phyloP scores from a whole-genome alignment of 1,140 invertebrate genomes.

The Drosophila obscura region DNA sequence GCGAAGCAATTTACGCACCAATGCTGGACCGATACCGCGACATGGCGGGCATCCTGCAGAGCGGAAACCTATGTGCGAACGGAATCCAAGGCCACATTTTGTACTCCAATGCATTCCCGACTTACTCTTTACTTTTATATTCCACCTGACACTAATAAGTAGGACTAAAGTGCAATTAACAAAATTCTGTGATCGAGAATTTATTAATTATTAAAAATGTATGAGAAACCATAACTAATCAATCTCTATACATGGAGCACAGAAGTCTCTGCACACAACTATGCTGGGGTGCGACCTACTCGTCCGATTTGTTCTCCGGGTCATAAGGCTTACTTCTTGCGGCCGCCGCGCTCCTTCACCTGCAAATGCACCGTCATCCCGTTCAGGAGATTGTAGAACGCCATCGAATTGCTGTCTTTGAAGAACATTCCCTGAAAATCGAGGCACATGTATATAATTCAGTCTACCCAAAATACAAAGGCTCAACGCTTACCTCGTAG shows the following conservation, averaged over 20 bases:
- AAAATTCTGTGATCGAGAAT: slow-evolving; percentile 71
- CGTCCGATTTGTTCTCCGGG: background rate
- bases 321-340: slow-evolving; percentile 92
- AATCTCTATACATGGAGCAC: slow-evolving; percentile 48
- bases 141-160: slow-evolving; percentile 30
- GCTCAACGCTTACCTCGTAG: slow-evolving; percentile 63
- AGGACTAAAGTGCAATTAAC: slow-evolving; percentile 76
- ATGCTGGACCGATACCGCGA: slow-evolving; percentile 87
- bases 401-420: slow-evolving; percentile 97
- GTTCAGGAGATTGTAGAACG: slow-evolving; percentile 96
- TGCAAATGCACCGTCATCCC: slow-evolving; percentile 94
- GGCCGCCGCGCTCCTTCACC: slow-evolving; percentile 98
- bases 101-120: slow-evolving; percentile 30
- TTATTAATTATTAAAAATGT: slow-evolving; percentile 75
- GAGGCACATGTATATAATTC: slow-evolving; percentile 12
- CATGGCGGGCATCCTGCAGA: slow-evolving; percentile 75
- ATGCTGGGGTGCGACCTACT: too few relatives aligned
- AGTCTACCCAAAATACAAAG: slow-evolving; percentile 1
- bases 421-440: slow-evolving; percentile 95
- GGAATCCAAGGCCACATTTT: slow-evolving; percentile 23
- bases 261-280: too few relatives aligned
- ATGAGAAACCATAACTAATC: slow-evolving; percentile 65
- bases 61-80: slow-evolving; percentile 6
- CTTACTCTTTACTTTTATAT: slow-evolving; percentile 38
- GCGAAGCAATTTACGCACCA: slow-evolving; percentile 87